Evolutionary conservation across 2,888 invertebrate genomes (phyloP).

Genomic region (Meteorus cinctellus): DNA sequence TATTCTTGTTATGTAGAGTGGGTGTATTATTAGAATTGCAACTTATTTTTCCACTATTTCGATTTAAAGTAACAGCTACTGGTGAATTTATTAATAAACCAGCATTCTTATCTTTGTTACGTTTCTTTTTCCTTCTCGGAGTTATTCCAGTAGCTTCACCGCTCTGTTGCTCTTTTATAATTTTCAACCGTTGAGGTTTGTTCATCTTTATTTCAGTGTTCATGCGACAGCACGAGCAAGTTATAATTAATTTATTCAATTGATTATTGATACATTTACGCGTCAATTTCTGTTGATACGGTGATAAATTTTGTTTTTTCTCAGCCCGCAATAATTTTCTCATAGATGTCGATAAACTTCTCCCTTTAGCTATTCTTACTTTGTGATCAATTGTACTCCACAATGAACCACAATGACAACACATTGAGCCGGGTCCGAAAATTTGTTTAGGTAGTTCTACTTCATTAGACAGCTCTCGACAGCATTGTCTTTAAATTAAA

Average conservation of each 20-base stretch:
- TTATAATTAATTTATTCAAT: slow-evolving; percentile 61
- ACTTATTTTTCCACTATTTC: slow-evolving; percentile 16
- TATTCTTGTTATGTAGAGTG: slow-evolving; percentile 40
- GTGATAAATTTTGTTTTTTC: slow-evolving; percentile 50
- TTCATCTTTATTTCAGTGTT: slow-evolving; percentile 55
- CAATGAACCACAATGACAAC: slow-evolving; percentile 62
- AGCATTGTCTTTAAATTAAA: slow-evolving; percentile 55
- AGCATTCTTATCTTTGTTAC: slow-evolving; percentile 71
- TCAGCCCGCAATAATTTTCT: slow-evolving; percentile 53
- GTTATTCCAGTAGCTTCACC: slow-evolving; percentile 29
- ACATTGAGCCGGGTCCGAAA: slow-evolving; percentile 62
- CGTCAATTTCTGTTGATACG: slow-evolving; percentile 53
- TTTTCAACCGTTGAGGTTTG: slow-evolving; percentile 59
- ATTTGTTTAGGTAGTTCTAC: slow-evolving; percentile 57
- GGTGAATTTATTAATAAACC: slow-evolving; percentile 64
- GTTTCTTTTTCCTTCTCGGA: slow-evolving; percentile 66
- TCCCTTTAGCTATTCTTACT: slow-evolving; percentile 57
- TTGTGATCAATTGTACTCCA: slow-evolving; percentile 59
- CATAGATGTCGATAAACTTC: slow-evolving; percentile 54
- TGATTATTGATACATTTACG: slow-evolving; percentile 60
- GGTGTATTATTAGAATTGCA: slow-evolving; percentile 28
- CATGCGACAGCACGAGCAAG: slow-evolving; percentile 62
- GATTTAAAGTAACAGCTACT: slow-evolving; percentile 16
- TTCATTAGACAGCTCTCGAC: slow-evolving; percentile 50
- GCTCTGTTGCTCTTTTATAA: not conserved